phyloP scores from a whole-genome alignment of 2,888 invertebrate genomes.

The Ischnus inquisitorius region DNA sequence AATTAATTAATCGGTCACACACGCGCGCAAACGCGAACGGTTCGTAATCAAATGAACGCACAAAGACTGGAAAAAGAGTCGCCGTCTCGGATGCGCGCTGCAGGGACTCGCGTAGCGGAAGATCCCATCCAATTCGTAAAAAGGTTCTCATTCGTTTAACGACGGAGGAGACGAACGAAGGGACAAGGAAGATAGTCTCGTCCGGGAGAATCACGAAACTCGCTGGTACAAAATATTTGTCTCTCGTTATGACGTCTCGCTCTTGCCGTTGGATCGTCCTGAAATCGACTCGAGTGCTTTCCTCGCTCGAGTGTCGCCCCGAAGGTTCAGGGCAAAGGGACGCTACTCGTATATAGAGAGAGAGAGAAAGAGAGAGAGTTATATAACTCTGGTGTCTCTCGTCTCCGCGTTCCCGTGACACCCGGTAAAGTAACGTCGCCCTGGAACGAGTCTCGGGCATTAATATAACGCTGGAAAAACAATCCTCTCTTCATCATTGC shows the following conservation, averaged over 20 bases:
- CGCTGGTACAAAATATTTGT: constrained; percentile 50
- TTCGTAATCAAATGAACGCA: background rate
- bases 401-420: constrained; percentile 33
- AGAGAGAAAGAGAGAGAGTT: background rate
- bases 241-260: constrained; percentile 59
- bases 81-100: background rate
- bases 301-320: constrained; percentile 56
- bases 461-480: constrained; percentile 66
- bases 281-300: constrained; percentile 68
- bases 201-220: constrained; percentile 15
- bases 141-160: constrained; percentile 30
- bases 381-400: constrained; percentile 50
- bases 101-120: background rate
- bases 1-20: too few relatives aligned
- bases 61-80: background rate
- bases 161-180: background rate
- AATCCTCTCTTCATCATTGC: constrained; percentile 60
- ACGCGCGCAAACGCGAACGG: too few relatives aligned
- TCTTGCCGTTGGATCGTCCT: constrained; percentile 47
- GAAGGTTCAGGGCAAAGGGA: background rate
- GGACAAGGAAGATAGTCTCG: constrained; percentile 8
- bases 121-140: constrained; percentile 40
- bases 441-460: constrained; percentile 48
- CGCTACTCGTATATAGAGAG: background rate
- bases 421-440: constrained; percentile 51